Evolutionary conservation across 92 coral and sea anemone genomes (phyloP), one percentile per base, ranked within the genome.

Genomic region (Paramuricea clavata): DNA sequence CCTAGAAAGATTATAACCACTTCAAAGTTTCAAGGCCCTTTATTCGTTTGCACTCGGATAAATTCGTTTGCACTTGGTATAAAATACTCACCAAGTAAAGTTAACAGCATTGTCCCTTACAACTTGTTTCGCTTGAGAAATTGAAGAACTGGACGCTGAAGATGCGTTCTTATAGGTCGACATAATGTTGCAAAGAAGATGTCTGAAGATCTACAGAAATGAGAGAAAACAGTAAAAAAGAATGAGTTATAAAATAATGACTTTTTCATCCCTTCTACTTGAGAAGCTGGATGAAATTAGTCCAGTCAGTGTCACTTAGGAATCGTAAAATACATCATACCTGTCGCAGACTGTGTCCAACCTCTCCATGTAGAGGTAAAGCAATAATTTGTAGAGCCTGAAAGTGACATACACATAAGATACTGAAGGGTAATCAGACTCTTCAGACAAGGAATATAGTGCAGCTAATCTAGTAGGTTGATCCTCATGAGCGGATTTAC

Each of bases 51-150:
- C n/a, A 6, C 54, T 10, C 19, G 2, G 2, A 47, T 6, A 2
- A 47, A 47, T 6, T 12, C 54, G 7, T 47, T 8, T 6, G 19
- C 7, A 47, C 19, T 47, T 17, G 19, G 10, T 1, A 12, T 47
- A 15, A 15, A 47, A n/a, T 36, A 59, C 91, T 91, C 65, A 97
- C 99, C 95, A 86, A 41, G 89, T 85, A 82, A 93, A 97, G 11
- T 85, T 77, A 21, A 97, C 87, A 41, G 99, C 95, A 56, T 92
- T 87, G 74, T 97, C 98, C 78, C 93, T 93, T 2, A 93, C 85
- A 35, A 86, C 81, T 61, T 91, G 94, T 44, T 90, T 72, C 62
- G 91, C 91, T 87, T 87, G 91, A 10, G 90, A 75, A 47, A 96
- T 31, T 22, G 89, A 32, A 6, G 93, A 75, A 76, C 82, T 85